Base-by-base conservation (phyloP, 2,888 invertebrate genomes). In the Drosophila eohydei region DNA sequence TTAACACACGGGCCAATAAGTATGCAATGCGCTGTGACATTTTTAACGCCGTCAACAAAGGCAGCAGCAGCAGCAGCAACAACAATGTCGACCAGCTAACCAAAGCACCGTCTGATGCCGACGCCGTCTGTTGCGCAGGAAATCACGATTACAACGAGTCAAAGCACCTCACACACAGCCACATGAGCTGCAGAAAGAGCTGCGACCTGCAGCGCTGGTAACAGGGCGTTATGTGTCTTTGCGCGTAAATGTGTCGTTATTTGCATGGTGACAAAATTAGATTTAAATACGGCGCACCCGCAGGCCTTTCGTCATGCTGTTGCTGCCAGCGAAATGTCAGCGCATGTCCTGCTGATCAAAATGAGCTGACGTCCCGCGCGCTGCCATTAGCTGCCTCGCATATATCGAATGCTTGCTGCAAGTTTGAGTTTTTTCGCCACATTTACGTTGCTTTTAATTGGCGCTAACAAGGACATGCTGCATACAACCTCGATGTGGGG, bases 11-110 rank as follows among this genome's bases (percentile, higher is more conserved):
- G 89, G 86, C 88, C 88, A 88, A 83, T 88, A 88, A 82, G 81
- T 89, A 83, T 89, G 89, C 84, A 89, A 86, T 81, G 89, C 88
- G 80, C 83, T 88, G 89, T 89, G 89, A 89, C 89, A 88, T 89
- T 89, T 89, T 89, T 86, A 88, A 78, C 88, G 86, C 89, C 68
- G 60, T 66, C 83, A 78, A 83, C 87, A 84, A 83, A 76, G 54
- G 66, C 88, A 60, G 63, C 56, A 48, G 64, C 73, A 73, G 66
- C 88, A 60, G 63, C 56, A 48, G 64, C 73, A 73, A 67, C 71
- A 75, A 67, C 71, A 75, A 72, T 69, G 64, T 55, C 44, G 65
- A 44, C 62, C 57, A 56, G 63, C 70, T 59, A 77, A 79, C 77
- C 66, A 69, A 65, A 72, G 74, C 63, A 56, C 68, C 60, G 71